phyloP scores from a whole-genome alignment of 2,888 invertebrate species.

The Xiphydria camelus region DNA sequence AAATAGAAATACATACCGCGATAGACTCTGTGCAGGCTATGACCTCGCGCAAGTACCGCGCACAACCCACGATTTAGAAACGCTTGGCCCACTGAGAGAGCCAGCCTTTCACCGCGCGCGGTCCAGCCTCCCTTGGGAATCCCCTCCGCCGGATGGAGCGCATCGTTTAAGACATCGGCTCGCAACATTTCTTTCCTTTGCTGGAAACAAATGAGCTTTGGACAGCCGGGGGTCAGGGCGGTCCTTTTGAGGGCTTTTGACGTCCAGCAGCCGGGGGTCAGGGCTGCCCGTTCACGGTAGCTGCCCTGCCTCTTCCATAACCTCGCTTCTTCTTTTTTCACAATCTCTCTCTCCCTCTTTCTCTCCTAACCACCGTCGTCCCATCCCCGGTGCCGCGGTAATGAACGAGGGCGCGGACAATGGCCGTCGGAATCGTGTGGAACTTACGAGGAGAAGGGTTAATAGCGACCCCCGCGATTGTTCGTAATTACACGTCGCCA shows the following conservation, averaged over 20 bases:
- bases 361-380: slow-evolving; percentile 9
- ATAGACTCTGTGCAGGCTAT: too few relatives aligned
- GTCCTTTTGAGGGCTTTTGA: slow-evolving; percentile 48
- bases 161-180: too few relatives aligned
- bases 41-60: too few relatives aligned
- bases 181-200: too few relatives aligned
- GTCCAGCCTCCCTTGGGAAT: too few relatives aligned
- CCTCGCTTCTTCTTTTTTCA: slow-evolving; percentile 23
- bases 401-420: slow-evolving; percentile 48
- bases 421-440: slow-evolving; percentile 25
- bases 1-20: too few relatives aligned
- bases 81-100: too few relatives aligned
- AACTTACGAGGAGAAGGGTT: slow-evolving; percentile 35
- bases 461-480: slow-evolving; percentile 44
- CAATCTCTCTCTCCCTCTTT: slow-evolving; percentile 14
- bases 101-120: too few relatives aligned
- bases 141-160: too few relatives aligned
- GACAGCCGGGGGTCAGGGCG: slow-evolving; percentile 44
- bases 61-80: too few relatives aligned
- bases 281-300: slow-evolving; percentile 48
- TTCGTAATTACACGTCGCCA: slow-evolving; percentile 34
- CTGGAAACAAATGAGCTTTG: slow-evolving; percentile 52
- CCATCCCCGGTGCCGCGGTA: slow-evolving; percentile 23
- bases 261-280: slow-evolving; percentile 45
- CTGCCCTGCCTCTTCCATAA: slow-evolving; percentile 30